A percentile compares a stretch with the other conserved stretches of the same genome.
phyloP scores from a whole-genome alignment of 1,140 invertebrate species.

The Tyrophagus putrescentiae region DNA sequence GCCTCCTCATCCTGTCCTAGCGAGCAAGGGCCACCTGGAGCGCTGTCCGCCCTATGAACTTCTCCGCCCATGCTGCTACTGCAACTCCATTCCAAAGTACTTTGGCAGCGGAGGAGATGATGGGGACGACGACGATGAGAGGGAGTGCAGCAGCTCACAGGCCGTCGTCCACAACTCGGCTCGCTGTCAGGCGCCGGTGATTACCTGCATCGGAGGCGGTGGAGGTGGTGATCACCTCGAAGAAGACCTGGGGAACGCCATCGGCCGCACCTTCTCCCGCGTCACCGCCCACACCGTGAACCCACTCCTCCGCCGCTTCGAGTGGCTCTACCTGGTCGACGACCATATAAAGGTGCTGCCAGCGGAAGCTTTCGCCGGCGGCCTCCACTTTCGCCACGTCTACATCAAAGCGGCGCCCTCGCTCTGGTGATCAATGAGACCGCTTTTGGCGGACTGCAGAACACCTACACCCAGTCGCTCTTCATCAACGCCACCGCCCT shows the following conservation, averaged over 20 bases:
- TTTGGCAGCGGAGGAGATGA: too few species aligned
- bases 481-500: slow-evolving; percentile 7
- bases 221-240: too few species aligned
- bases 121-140: background rate
- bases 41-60: slow-evolving; percentile 16
- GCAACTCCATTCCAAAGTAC: slow-evolving; percentile 6
- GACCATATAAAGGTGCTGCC: background rate
- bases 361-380: background rate
- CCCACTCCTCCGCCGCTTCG: background rate
- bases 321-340: slow-evolving; percentile 17
- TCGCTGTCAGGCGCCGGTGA: slow-evolving; percentile 8
- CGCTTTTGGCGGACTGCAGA: background rate
- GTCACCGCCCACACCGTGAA: background rate
- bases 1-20: too few species aligned
- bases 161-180: background rate
- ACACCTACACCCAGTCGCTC: background rate
- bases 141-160: background rate
- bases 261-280: background rate
- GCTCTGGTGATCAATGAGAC: background rate
- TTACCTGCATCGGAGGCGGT: slow-evolving; percentile 18
- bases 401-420: slow-evolving; percentile 7
- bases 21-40: background rate
- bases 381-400: slow-evolving; percentile 7
- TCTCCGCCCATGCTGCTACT: slow-evolving; percentile 16
- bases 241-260: background rate